phyloP scores from a whole-genome alignment of 2,113 vertebrate genomes.

The Phalacrocorax carbo region DNA sequence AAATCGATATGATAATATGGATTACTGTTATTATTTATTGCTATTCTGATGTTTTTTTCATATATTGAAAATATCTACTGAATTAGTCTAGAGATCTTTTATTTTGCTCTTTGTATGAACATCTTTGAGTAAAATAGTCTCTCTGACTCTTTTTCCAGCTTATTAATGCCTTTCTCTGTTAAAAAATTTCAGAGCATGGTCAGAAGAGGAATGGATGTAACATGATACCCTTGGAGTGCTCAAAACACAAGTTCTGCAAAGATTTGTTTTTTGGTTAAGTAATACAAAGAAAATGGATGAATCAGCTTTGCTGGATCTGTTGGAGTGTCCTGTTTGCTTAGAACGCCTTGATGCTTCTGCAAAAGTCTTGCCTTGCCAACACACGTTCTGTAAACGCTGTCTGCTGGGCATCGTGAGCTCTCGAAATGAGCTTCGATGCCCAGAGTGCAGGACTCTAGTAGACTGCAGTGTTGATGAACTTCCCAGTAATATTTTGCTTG shows the following conservation, averaged over 20 bases:
- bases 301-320: slow-evolving; percentile 92
- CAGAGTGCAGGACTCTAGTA: slow-evolving; percentile 94
- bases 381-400: slow-evolving; percentile 96
- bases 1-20: background rate
- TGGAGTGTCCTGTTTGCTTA: slow-evolving; percentile 97
- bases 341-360: slow-evolving; percentile 95
- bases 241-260: slow-evolving; percentile 40
- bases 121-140: background rate
- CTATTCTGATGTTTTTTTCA: background rate
- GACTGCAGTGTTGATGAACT: slow-evolving; percentile 93
- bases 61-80: background rate
- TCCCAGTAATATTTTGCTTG: slow-evolving; percentile 96
- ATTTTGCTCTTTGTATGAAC: background rate
- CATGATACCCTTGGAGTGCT: slow-evolving; percentile 76
- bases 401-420: slow-evolving; percentile 94
- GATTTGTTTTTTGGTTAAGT: slow-evolving; percentile 35
- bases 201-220: slow-evolving; percentile 91
- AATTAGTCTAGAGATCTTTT: background rate
- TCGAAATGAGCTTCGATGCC: slow-evolving; percentile 92
- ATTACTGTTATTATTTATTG: background rate
- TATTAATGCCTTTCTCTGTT: slow-evolving; percentile 3
- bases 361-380: slow-evolving; percentile 97
- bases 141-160: background rate
- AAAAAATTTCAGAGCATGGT: slow-evolving; percentile 64
- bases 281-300: slow-evolving; percentile 87